Conservation (phyloP, 2,797 vertebrate species). For the Gymnocypris eckloni region DNA sequence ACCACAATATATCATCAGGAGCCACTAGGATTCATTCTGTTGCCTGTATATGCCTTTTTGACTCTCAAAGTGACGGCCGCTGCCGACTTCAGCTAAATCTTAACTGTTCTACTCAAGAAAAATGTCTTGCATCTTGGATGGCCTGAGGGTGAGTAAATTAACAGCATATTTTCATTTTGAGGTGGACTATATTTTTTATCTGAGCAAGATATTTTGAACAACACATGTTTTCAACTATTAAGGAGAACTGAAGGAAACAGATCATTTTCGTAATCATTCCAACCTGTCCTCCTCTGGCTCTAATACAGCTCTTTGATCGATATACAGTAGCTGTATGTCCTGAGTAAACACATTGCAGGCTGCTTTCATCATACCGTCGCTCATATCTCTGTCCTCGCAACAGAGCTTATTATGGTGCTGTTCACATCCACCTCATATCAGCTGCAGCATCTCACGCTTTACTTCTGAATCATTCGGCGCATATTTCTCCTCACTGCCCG, state of each 20-base stretch:
- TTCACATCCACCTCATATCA: constrained; percentile 45
- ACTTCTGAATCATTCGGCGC: constrained; percentile 64
- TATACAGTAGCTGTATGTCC: constrained; percentile 47
- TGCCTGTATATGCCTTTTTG: background rate
- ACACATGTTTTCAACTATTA: background rate
- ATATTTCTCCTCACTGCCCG: constrained; percentile 60
- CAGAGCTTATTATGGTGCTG: constrained; percentile 1
- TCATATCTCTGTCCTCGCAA: constrained; percentile 39
- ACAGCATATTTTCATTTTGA: background rate
- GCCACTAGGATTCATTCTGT: background rate
- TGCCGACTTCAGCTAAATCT: background rate
- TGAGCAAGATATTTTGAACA: background rate
- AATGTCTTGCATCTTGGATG: too few species aligned
- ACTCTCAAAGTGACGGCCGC: background rate
- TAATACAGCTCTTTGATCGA: constrained; percentile 67
- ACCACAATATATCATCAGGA: too few species aligned
- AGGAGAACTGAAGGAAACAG: background rate
- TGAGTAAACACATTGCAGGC: constrained; percentile 59
- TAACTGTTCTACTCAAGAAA: too few species aligned
- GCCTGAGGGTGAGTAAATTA: background rate
- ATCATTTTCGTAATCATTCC: constrained; percentile 46
- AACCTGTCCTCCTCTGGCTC: constrained; percentile 51
- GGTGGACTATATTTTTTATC: background rate
- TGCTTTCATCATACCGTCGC: constrained; percentile 68
- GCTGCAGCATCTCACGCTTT: constrained; percentile 61